A percentile compares a stretch with the other conserved stretches of the same genome.
phyloP scores from a whole-genome alignment of 1,140 invertebrate genomes.

The Meloidogyne floridensis region DNA sequence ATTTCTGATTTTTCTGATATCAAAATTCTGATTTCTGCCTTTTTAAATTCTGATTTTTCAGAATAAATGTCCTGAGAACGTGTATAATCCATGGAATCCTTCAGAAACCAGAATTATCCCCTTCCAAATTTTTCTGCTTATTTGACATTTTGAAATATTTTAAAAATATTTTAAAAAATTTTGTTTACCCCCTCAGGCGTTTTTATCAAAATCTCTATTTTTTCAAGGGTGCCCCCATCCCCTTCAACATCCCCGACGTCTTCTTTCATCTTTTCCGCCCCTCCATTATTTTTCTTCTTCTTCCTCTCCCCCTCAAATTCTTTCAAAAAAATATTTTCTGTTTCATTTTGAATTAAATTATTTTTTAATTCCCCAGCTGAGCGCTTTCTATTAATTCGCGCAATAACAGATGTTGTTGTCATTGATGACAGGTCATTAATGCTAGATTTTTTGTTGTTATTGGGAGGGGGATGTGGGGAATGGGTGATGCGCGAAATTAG shows the following conservation, averaged over 20 bases:
- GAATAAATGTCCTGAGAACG: too few species aligned
- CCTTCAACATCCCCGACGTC: neutral
- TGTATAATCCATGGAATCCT: too few species aligned
- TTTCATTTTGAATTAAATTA: neutral
- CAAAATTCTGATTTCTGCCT: too few species aligned
- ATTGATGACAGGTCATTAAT: neutral
- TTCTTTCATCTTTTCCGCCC: neutral
- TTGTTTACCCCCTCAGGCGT: neutral
- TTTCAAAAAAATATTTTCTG: neutral
- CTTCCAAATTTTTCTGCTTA: neutral
- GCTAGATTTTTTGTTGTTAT: too few species aligned
- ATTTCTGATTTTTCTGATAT: too few species aligned
- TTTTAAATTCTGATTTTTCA: too few species aligned
- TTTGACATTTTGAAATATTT: neutral
- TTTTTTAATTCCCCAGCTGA: neutral
- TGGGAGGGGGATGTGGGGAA: too few species aligned
- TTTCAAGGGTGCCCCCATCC: neutral
- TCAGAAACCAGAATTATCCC: too few species aligned
- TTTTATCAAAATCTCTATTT: neutral
- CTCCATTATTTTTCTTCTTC: neutral
- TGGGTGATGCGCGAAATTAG: too few species aligned
- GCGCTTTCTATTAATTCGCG: neutral
- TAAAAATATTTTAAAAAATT: neutral
- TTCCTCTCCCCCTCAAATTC: neutral
- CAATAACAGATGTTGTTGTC: constrained; percentile 1